Evolutionary conservation across 2,888 invertebrate species (phyloP).

Genomic region (Amphiduros pacificus): DNA sequence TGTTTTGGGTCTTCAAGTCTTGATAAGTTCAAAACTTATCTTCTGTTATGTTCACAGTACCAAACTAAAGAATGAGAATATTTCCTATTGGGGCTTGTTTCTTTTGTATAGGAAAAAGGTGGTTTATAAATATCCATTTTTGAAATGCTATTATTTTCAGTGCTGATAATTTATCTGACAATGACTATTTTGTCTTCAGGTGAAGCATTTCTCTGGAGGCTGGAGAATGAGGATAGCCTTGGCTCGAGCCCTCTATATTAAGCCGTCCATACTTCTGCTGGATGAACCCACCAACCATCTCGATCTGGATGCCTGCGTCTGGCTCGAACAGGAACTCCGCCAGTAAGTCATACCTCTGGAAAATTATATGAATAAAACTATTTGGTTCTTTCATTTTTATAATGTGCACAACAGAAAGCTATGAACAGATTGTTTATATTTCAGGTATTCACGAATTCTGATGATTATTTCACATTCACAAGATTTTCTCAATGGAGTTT

Average conservation of each 20-base stretch:
- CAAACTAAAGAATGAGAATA: no score
- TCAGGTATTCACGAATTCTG: constrained; percentile 89
- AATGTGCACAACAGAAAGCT: no score
- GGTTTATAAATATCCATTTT: neutral
- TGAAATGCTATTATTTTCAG: neutral
- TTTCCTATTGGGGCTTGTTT: no score
- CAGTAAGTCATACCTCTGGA: no score
- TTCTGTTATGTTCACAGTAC: no score
- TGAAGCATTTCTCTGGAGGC: constrained; percentile 62
- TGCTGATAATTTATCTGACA: neutral
- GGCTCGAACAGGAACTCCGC: constrained; percentile 97
- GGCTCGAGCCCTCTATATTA: constrained; percentile 65
- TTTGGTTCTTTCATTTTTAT: no score
- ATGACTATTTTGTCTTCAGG: constrained; percentile 11
- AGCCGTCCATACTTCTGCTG: constrained; percentile 65
- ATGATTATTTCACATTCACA: constrained; percentile 99
- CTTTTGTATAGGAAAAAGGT: neutral
- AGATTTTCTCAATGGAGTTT: constrained; percentile 95
- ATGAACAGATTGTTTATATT: no score
- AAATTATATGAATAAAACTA: no score
- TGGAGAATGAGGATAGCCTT: constrained; percentile 70
- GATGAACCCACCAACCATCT: constrained; percentile 68
- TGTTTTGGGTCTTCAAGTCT: no score
- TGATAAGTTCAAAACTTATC: no score
- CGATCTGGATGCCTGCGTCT: constrained; percentile 94